Percentiles rank a stretch among this genome's conserved stretches.
Evolutionary conservation across 2,113 vertebrate genomes (phyloP).

Genomic region (Heliornis fulica): DNA sequence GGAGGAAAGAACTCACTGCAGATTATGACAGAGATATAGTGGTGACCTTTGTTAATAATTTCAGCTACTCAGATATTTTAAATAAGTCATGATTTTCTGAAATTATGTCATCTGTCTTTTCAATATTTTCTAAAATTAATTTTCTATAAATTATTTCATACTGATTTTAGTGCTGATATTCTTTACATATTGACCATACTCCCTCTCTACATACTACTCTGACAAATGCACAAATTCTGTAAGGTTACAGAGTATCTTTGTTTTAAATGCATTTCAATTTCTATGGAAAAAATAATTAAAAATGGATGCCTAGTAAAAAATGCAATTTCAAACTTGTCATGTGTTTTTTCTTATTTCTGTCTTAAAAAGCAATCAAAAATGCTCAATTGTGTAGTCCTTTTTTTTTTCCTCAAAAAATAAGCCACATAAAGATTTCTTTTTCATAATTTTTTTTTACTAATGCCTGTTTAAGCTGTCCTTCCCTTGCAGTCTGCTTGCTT

Average conservation of each 20-base stretch:
- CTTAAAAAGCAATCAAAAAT: background rate
- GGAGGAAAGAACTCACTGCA: background rate
- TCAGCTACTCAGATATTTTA: background rate
- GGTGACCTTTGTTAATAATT: background rate
- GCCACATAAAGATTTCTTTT: background rate
- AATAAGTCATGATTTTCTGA: background rate
- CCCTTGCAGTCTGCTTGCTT: background rate
- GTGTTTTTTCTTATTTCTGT: background rate
- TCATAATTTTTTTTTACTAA: background rate
- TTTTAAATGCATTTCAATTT: background rate
- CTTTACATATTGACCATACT: background rate
- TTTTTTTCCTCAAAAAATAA: background rate
- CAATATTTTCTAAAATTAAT: background rate
- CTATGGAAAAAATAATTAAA: background rate
- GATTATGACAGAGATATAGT: background rate
- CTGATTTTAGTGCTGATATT: background rate
- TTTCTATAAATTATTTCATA: background rate
- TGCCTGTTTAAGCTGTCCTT: background rate
- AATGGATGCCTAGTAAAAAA: background rate
- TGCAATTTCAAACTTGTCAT: background rate
- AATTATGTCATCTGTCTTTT: accelerated
- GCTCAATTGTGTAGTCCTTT: background rate
- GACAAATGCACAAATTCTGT: no score
- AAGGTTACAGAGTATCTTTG: no score
- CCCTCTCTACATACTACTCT: background rate